Percentiles rank a stretch among this genome's conserved stretches.
Conservation (phyloP, 1,140 invertebrate genomes). For the Homalodisca vitripennis region DNA sequence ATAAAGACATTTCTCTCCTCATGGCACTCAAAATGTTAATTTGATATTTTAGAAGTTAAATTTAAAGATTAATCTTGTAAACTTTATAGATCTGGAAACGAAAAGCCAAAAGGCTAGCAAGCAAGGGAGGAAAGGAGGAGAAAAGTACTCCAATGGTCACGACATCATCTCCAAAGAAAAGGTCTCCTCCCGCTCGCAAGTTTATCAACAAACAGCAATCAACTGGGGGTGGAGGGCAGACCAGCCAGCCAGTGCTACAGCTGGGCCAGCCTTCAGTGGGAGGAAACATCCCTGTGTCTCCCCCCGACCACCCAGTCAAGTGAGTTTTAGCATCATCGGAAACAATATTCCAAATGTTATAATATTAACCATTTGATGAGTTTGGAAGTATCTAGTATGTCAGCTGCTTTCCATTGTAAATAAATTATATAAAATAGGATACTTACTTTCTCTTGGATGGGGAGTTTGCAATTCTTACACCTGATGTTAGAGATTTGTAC, state of each 20-base stretch:
- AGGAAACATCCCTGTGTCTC: constrained; percentile 50
- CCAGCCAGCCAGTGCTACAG: constrained; percentile 49
- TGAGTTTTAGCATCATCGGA: too few relatives aligned
- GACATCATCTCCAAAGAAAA: constrained; percentile 44
- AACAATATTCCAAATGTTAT: too few relatives aligned
- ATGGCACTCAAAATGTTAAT: too few relatives aligned
- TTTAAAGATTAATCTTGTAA: constrained; percentile 11
- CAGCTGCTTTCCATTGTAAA: too few relatives aligned
- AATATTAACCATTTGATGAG: too few relatives aligned
- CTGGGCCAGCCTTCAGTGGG: constrained; percentile 50
- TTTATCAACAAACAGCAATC: constrained; percentile 49
- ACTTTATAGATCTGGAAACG: constrained; percentile 67
- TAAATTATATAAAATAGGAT: too few relatives aligned
- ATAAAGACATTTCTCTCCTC: too few relatives aligned
- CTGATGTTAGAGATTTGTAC: too few relatives aligned
- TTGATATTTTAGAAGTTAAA: too few relatives aligned
- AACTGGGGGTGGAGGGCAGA: constrained; percentile 31
- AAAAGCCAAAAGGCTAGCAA: constrained; percentile 67
- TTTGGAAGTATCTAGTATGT: too few relatives aligned
- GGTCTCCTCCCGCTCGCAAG: constrained; percentile 48
- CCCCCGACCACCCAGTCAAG: constrained; percentile 40
- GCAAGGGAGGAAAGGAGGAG: constrained; percentile 56
- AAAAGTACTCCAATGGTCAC: constrained; percentile 40
- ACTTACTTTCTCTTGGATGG: too few relatives aligned
- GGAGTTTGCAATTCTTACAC: too few relatives aligned